These are phyloP conservation scores for Calycopis cecrops DNA, from an alignment of 1,140 invertebrate genomes.

Conservation along the genomic window DNA sequence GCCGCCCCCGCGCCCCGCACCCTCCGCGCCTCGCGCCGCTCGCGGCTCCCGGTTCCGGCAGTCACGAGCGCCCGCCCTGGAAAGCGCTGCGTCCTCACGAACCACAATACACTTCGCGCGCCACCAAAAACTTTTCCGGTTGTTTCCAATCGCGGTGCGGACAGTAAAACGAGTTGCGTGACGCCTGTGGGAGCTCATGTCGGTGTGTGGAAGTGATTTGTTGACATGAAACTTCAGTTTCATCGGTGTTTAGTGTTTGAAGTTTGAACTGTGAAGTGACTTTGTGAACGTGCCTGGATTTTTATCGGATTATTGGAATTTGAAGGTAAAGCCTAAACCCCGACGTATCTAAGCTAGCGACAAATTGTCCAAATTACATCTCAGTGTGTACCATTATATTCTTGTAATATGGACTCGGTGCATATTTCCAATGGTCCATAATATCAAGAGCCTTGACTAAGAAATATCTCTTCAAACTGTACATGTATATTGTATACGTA, in stretches of 20 bases:
- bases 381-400: too few relatives aligned
- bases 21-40: slow-evolving; percentile 11
- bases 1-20: slow-evolving; percentile 14
- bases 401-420: too few relatives aligned
- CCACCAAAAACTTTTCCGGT: slow-evolving; percentile 25
- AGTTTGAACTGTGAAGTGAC: too few relatives aligned
- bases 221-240: background rate
- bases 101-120: background rate
- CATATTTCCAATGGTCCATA: too few relatives aligned
- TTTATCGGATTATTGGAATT: too few relatives aligned
- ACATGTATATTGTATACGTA: too few relatives aligned
- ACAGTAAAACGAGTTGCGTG: background rate
- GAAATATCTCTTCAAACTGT: too few relatives aligned
- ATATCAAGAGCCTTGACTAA: too few relatives aligned
- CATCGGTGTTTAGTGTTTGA: background rate
- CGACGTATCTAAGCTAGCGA: too few relatives aligned
- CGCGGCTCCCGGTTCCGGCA: slow-evolving; percentile 20
- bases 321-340: too few relatives aligned
- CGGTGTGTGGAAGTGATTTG: background rate
- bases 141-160: slow-evolving; percentile 14
- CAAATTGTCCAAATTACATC: too few relatives aligned
- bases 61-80: slow-evolving; percentile 28
- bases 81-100: slow-evolving; percentile 2
- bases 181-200: background rate
- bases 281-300: too few relatives aligned